phyloP scores from a whole-genome alignment of 2,113 vertebrate genomes.

The Oreochromis tanganicae region DNA sequence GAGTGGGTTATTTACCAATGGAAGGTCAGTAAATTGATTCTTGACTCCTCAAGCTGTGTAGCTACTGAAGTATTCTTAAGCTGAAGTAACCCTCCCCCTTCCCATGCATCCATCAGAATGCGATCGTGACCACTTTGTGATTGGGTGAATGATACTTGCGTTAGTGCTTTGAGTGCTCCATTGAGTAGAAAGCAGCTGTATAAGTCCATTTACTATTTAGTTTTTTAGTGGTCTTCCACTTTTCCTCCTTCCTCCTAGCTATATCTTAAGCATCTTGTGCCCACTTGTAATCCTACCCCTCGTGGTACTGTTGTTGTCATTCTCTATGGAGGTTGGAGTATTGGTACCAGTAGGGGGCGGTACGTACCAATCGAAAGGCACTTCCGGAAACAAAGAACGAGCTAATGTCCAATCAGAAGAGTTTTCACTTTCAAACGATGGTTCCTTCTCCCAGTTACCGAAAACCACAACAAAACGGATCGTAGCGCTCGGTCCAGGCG shows the following conservation, averaged over 20 bases:
- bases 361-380: neutral
- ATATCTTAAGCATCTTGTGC: neutral
- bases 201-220: neutral
- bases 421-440: slow-evolving; percentile 63
- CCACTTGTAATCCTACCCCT: neutral
- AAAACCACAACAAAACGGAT: slow-evolving; percentile 1
- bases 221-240: neutral
- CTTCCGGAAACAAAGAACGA: slow-evolving; percentile 67
- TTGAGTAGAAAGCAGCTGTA: neutral
- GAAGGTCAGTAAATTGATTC: no score
- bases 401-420: slow-evolving; percentile 66
- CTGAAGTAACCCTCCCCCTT: no score
- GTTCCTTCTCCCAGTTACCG: neutral
- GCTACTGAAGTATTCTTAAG: no score
- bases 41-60: no score
- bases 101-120: no score
- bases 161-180: neutral
- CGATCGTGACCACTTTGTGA: neutral
- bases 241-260: neutral
- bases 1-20: no score
- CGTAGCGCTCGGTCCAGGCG: no score
- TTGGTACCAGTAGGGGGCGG: slow-evolving; percentile 18
- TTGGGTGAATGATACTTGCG: neutral
- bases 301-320: neutral
- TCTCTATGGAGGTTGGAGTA: neutral